These are phyloP conservation scores for Cladopsammia gracilis DNA, from an alignment of 64 coral and sea anemone genomes.

Conservation along the genomic window DNA sequence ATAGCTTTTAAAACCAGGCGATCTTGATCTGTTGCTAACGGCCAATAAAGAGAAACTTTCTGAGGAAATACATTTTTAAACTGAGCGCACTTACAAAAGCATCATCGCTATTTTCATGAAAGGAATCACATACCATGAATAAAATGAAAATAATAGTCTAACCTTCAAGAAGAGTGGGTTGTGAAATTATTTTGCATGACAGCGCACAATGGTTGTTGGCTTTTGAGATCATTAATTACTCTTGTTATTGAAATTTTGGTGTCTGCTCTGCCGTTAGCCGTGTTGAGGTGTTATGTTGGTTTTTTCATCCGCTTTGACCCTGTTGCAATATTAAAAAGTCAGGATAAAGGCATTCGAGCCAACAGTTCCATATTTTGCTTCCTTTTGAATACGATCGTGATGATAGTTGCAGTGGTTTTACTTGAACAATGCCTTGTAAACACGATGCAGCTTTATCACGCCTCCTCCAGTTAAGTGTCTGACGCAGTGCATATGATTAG, in stretches of 20 bases:
- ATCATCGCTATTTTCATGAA: no score
- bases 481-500: constrained; percentile 35
- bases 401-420: constrained; percentile 33
- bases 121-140: no score
- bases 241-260: constrained; percentile 7
- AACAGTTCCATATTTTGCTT: background rate
- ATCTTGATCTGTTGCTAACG: no score
- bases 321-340: background rate
- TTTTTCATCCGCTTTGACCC: background rate
- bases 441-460: constrained; percentile 21
- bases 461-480: constrained; percentile 36
- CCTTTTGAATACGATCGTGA: background rate
- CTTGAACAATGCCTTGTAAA: constrained; percentile 33
- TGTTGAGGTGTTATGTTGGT: background rate
- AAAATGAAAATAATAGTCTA: background rate
- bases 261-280: background rate
- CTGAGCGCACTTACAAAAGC: no score
- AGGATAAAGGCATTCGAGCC: background rate
- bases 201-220: background rate
- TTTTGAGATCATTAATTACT: background rate
- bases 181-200: background rate
- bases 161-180: background rate
- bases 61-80: no score
- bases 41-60: no score
- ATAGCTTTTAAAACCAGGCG: no score